Percentiles rank a stretch among this genome's conserved stretches.
Conservation (phyloP, 2,797 vertebrate species). For the Sylvilagus floridanus region DNA sequence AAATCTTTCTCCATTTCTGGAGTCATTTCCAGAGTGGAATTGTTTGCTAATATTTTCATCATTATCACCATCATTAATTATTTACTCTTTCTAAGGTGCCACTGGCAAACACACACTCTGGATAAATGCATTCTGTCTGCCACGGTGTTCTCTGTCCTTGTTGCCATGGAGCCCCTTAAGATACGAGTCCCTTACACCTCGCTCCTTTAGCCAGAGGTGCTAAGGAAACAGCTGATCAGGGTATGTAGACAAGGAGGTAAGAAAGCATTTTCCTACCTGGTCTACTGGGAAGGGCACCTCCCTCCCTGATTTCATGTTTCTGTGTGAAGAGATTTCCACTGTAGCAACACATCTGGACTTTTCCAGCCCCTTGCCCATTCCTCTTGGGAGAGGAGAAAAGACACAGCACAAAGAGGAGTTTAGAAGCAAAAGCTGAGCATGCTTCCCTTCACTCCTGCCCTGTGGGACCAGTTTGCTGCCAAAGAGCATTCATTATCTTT, state of each 20-base stretch:
- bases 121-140: conserved; percentile 69
- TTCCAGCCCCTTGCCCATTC: not conserved
- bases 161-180: conserved; percentile 57
- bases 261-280: not conserved
- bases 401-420: not conserved
- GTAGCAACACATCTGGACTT: not conserved
- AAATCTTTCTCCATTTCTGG: conserved; percentile 24
- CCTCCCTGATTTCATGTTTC: not conserved
- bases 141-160: not conserved
- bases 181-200: not conserved
- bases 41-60: conserved; percentile 29
- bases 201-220: conserved; percentile 30
- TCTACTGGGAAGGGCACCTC: not conserved
- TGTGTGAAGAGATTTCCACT: not conserved
- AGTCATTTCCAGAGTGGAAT: not conserved
- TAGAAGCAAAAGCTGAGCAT: not conserved
- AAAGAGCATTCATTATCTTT: not conserved
- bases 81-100: conserved; percentile 63
- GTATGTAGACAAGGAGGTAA: not conserved
- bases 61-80: conserved; percentile 13
- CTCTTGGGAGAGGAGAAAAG: not conserved
- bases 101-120: conserved; percentile 54
- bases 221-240: conserved; percentile 17
- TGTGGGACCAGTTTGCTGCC: not conserved
- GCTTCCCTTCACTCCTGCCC: not conserved